These are phyloP conservation scores for Pampus argenteus DNA, from an alignment of 2,797 vertebrate genomes.

Conservation along the genomic window DNA sequence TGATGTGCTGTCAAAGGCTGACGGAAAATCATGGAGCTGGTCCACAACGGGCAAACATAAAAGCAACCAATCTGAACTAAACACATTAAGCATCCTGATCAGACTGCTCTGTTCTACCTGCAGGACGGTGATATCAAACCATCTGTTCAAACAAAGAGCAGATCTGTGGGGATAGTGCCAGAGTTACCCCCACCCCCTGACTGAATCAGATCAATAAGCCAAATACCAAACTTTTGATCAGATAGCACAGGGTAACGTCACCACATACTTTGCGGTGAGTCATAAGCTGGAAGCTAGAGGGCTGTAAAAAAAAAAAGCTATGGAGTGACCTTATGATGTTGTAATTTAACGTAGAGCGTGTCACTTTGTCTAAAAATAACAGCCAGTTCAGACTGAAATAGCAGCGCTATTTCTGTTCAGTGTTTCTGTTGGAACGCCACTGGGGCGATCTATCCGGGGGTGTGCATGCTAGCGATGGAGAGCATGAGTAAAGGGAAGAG, in stretches of 20 bases:
- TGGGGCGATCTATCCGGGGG: constrained; percentile 57
- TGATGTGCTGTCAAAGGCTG: constrained; percentile 60
- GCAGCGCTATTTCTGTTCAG: constrained; percentile 83
- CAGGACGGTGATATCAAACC: constrained; percentile 42
- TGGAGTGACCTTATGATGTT: constrained; percentile 81
- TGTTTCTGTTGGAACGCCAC: constrained; percentile 85
- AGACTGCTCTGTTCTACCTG: constrained; percentile 48
- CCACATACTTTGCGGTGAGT: constrained; percentile 80
- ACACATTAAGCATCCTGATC: constrained; percentile 23
- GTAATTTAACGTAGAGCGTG: constrained; percentile 79
- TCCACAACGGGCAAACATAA: constrained; percentile 36
- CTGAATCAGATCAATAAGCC: constrained; percentile 71
- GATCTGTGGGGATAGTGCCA: constrained; percentile 34
- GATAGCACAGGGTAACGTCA: constrained; percentile 76
- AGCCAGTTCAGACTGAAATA: constrained; percentile 81
- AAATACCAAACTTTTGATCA: constrained; percentile 63
- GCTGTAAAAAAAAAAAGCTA: constrained; percentile 42
- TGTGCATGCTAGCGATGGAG: constrained; percentile 49
- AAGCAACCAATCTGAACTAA: constrained; percentile 29
- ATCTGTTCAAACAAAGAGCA: constrained; percentile 64
- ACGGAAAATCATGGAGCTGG: constrained; percentile 6
- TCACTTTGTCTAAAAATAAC: constrained; percentile 86
- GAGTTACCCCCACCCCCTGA: constrained; percentile 52
- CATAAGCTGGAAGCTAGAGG: constrained; percentile 68
- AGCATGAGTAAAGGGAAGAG: constrained; percentile 56